Conservation (phyloP, 2,797 vertebrate genomes). For the Gymnothorax javanicus region DNA sequence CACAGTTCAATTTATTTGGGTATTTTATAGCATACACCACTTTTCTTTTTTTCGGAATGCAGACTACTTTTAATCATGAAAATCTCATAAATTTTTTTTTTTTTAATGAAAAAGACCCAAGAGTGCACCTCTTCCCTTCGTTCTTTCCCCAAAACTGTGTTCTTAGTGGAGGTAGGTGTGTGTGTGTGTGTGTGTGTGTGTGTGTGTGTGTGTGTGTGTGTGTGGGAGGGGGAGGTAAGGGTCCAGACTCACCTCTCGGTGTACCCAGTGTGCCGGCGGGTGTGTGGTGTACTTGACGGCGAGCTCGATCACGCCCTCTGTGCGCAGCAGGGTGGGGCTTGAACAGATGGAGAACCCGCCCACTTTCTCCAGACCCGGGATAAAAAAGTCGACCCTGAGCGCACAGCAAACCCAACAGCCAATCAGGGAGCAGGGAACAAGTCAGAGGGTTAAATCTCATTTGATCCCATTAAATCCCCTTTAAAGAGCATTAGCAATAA, state of each 20-base stretch:
- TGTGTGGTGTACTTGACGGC: constrained; percentile 85
- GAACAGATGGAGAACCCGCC: constrained; percentile 97
- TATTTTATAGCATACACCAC: too few species aligned
- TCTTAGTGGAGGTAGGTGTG: not conserved
- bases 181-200: not conserved
- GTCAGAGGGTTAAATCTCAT: too few species aligned
- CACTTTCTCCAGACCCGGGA: constrained; percentile 85
- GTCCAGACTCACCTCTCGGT: constrained; percentile 59
- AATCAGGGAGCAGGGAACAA: too few species aligned
- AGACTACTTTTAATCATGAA: too few species aligned
- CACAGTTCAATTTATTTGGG: too few species aligned
- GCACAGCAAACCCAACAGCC: not conserved
- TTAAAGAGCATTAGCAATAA: too few species aligned
- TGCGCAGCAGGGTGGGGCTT: constrained; percentile 80
- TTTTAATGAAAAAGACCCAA: too few species aligned
- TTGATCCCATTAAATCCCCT: too few species aligned
- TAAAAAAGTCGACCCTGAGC: constrained; percentile 90
- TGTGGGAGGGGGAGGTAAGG: too few species aligned
- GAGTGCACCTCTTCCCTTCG: too few species aligned
- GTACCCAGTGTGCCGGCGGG: constrained; percentile 91
- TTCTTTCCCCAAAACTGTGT: not conserved
- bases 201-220: constrained; percentile 10
- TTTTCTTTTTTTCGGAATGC: too few species aligned
- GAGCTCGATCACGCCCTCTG: constrained; percentile 84
- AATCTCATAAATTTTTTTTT: too few species aligned